Conservation (phyloP, 1,140 invertebrate genomes). For the Andrena cerasifolii region DNA sequence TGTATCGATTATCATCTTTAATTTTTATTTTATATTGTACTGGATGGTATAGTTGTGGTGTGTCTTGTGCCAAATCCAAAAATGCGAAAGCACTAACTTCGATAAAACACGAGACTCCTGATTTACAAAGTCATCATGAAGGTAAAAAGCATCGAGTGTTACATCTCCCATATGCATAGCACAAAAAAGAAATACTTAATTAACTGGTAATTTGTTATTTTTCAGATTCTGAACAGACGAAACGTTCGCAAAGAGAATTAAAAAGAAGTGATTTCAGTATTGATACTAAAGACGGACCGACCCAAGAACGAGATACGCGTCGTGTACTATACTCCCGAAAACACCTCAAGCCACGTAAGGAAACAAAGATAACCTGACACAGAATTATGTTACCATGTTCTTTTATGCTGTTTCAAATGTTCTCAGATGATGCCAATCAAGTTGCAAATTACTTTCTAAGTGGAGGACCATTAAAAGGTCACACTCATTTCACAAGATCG, state of each 20-base stretch:
- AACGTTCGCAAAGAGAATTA: constrained; percentile 45
- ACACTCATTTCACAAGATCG: constrained; percentile 42
- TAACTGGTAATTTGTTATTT: constrained; percentile 4
- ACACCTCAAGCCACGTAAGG: constrained; percentile 41
- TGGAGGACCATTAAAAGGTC: constrained; percentile 64
- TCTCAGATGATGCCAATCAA: constrained; percentile 64
- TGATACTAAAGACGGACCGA: constrained; percentile 30
- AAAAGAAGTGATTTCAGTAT: constrained; percentile 31
- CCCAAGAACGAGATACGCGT: constrained; percentile 33
- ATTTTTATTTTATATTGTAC: constrained; percentile 37
- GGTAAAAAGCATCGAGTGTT: constrained; percentile 35
- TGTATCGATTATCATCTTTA: constrained; percentile 1
- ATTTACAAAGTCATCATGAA: constrained; percentile 12
- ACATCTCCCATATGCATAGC: background rate
- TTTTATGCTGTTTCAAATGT: constrained; percentile 1
- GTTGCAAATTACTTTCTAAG: constrained; percentile 72
- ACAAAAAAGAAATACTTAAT: background rate
- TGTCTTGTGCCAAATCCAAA: constrained; percentile 10
- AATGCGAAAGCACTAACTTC: background rate
- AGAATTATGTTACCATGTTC: background rate
- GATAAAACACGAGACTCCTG: background rate
- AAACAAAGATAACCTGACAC: background rate
- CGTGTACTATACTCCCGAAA: constrained; percentile 46
- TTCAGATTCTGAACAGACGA: constrained; percentile 51
- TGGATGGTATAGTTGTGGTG: constrained; percentile 6